Evolutionary conservation across 2,888 invertebrate genomes (phyloP).

Genomic region (Phortica magna): DNA sequence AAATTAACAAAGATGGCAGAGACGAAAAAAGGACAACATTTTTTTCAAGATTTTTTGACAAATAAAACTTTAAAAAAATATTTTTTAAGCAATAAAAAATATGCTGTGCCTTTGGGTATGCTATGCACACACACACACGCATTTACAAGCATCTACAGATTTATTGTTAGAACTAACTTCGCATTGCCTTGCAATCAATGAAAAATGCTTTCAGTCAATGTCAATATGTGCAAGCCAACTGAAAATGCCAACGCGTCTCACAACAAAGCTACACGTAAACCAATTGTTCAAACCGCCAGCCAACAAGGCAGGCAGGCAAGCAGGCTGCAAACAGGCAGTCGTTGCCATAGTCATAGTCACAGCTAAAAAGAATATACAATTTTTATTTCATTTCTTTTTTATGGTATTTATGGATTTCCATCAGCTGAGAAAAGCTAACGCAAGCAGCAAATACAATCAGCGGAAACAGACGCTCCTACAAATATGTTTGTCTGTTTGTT

Average conservation of each 20-base stretch:
- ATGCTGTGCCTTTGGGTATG: not conserved
- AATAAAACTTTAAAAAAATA: too few relatives aligned
- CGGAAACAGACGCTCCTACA: conserved; percentile 7
- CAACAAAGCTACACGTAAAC: not conserved
- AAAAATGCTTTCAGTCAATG: conserved; percentile 19
- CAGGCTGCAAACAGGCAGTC: not conserved
- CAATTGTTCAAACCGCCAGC: too few relatives aligned
- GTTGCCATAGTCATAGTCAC: not conserved
- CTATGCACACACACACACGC: not conserved
- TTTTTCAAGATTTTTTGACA: too few relatives aligned
- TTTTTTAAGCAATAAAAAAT: not conserved
- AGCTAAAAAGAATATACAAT: not conserved
- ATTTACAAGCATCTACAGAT: not conserved
- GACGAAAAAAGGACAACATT: not conserved
- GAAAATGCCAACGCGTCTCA: not conserved
- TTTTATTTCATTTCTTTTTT: not conserved
- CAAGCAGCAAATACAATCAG: conserved; percentile 22
- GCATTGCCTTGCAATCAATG: conserved; percentile 14
- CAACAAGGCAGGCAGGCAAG: not conserved
- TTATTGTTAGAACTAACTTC: conserved; percentile 13
- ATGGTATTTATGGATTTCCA: conserved; percentile 17
- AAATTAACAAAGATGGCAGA: not conserved
- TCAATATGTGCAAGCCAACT: conserved; percentile 17
- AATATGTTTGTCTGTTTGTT: not conserved
- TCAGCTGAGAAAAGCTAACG: conserved; percentile 5